Percentiles rank a stretch among this genome's conserved stretches.
Evolutionary conservation across 2,797 vertebrate genomes (phyloP).

Genomic region (Chloroceryle amazona): DNA sequence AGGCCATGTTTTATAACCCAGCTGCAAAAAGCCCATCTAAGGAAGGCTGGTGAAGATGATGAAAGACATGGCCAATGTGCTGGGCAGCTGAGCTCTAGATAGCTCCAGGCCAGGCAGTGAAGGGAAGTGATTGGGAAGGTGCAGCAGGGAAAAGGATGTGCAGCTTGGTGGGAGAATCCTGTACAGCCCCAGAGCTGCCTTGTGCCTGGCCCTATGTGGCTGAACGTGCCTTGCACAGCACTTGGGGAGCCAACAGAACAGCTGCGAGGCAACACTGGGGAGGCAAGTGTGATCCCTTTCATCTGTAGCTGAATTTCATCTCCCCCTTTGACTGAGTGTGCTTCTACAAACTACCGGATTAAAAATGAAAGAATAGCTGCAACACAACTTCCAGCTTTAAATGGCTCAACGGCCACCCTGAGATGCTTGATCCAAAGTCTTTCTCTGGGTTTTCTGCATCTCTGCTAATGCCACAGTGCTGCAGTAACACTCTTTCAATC

Average conservation of each 20-base stretch:
- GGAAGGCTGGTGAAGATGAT: not conserved
- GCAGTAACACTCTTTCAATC: not conserved
- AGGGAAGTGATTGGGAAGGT: not conserved
- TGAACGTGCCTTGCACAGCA: not conserved
- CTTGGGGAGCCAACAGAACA: accelerated
- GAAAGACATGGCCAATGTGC: not conserved
- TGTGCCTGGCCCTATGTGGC: not conserved
- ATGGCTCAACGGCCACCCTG: not conserved
- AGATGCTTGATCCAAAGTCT: not conserved
- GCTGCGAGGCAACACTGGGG: not conserved
- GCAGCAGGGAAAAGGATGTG: not conserved
- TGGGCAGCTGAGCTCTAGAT: not conserved
- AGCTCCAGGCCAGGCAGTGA: not conserved
- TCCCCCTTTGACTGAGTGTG: not conserved
- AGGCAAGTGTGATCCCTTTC: not conserved
- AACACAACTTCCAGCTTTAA: not conserved
- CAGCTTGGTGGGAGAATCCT: not conserved
- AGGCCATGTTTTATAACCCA: not conserved
- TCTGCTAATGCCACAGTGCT: not conserved
- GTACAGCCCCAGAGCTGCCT: not conserved
- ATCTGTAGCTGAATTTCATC: not conserved
- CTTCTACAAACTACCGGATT: not conserved
- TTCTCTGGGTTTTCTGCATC: not conserved
- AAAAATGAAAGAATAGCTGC: not conserved
- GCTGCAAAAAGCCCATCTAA: not conserved